These are phyloP conservation scores for Patagioenas fasciata DNA, from an alignment of 2,113 vertebrate genomes.

Conservation along the genomic window DNA sequence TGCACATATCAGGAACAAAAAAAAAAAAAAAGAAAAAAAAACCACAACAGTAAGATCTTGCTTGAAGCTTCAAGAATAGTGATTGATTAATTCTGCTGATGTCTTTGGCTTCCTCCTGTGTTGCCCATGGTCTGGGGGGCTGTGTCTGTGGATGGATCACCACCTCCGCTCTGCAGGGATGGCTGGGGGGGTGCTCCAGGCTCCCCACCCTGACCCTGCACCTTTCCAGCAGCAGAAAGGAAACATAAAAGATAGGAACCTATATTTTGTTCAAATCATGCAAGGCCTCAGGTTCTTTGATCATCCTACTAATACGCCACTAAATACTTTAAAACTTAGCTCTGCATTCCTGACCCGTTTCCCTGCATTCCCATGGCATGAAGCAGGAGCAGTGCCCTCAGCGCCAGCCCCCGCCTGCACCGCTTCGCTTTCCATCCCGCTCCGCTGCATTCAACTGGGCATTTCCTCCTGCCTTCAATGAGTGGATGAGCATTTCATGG, in stretches of 20 bases:
- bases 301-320: neutral
- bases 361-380: neutral
- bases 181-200: neutral
- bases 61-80: neutral
- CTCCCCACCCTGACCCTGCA: neutral
- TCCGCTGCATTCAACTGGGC: neutral
- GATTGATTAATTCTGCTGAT: neutral
- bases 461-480: neutral
- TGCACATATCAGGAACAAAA: too few relatives aligned
- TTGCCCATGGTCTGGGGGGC: too few relatives aligned
- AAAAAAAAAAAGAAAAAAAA: too few relatives aligned
- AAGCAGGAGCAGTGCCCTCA: neutral
- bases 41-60: neutral
- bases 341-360: neutral
- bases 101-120: neutral
- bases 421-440: neutral
- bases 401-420: neutral
- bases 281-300: neutral
- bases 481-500: neutral
- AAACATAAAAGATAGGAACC: neutral
- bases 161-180: accelerated
- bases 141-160: neutral
- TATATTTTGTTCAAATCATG: neutral
- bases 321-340: neutral
- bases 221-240: neutral